Evolutionary conservation across 2,888 invertebrate species (phyloP), one percentile per base, ranked within the genome.

Genomic region (Polydrusus pterygomalis): DNA sequence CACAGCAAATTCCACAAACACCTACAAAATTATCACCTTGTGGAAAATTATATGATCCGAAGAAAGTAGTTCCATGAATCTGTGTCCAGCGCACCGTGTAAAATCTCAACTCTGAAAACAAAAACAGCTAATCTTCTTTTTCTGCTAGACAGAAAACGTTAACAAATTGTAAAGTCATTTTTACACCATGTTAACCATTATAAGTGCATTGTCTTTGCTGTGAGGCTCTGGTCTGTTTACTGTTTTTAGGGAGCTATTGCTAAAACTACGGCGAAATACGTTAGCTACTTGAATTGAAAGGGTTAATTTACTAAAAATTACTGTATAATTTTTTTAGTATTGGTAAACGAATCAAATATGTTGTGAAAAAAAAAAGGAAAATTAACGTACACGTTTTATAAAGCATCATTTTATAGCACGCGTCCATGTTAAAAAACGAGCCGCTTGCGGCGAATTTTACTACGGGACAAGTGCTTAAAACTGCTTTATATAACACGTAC

Each of bases 131-230:
- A 70, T 73, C 68, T 67, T 67, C 60, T 67, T 73, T 73, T 68
- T 73, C 54, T 67, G 34, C 64, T 54, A 60, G 47, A 56, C 64
- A 65, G 65, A 64, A 64, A 71, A 65, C 72, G 64, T 65, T 65
- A 72, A 72, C 72, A 65, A 72, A 72, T 72, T 56, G 72, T 65
- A 43, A 58, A 72, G 72, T 64, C 20, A 72, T 72, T 72, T 72
- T 72, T 72, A 72, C 72, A 72, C 71, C 68, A 69, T 69, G 69
- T 69, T 56, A 69, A 69, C 69, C 58, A 69, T 56, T 69, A 58
- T 47, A 58, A 58, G 58, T 43, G 72, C 72, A 64, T 65, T 54
- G 40, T 72, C 65, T 64, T 64, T 71, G 71, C 64, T 49, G 40
- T 54, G 65, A 65, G 47, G 58, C 58, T 58, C 43, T 47, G 11